Base-by-base conservation (phyloP, 2,888 invertebrate genomes). In the Arctia plantaginis region DNA sequence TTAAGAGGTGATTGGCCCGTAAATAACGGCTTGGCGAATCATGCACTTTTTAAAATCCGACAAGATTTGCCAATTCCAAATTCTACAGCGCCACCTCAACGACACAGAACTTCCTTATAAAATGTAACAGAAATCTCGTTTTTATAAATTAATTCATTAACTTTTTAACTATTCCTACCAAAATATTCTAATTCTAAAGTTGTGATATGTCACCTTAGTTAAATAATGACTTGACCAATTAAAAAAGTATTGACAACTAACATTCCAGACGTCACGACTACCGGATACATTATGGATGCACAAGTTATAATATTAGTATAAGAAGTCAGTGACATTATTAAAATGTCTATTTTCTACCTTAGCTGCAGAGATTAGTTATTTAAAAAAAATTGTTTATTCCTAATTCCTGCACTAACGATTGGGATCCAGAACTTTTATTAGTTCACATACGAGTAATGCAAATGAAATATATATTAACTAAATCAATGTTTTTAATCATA, bases 111-210 rank as follows among this genome's bases (percentile, higher is more conserved):
- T 55, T n/a, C n/a, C 23, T 1, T 8, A 51, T 10, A 23, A 23
- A 23, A 51, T 23, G 23, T 23, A 23, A 51, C 10, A 23, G 1
- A 35, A 35, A 35, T 35, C 35, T 35, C 3, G 23, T 51, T 51
- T 51, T 51, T 23, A 23, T 13, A 3, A 12, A 23, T 55, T 12
- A 55, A 13, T 13, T 59, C 27, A 13, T 13, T 15, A 59, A 13
- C 59, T 59, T 27, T 59, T 27, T n/a, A 55, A n/a, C 55, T 55
- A n/a, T 55, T 55, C n/a, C n/a, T 55, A n/a, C 55, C n/a, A n/a
- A 55, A n/a, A n/a, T 12, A n/a, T n/a, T 51, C 10, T 51, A 23
- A 55, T 55, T 55, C n/a, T 55, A 55, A n/a, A 13, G 23, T 55
- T 30, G 30, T 15, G 62, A 59, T 30, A 15, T 6, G 30, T 13